phyloP scores from a whole-genome alignment of 2,113 vertebrate species.

The Chlorodrepanis virens region DNA sequence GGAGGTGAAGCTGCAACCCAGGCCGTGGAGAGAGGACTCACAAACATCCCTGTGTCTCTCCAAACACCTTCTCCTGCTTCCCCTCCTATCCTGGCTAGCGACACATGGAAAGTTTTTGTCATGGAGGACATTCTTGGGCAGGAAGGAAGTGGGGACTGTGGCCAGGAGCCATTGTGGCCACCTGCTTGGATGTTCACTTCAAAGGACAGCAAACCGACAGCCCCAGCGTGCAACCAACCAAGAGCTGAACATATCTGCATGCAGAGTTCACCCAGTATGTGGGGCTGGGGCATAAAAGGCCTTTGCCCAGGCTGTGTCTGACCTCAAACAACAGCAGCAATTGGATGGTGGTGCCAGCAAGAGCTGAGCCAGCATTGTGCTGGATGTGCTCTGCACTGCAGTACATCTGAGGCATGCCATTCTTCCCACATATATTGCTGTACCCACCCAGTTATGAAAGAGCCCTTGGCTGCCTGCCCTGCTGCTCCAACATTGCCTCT shows the following conservation, averaged over 20 bases:
- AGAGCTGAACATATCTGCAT: background rate
- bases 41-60: background rate
- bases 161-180: background rate
- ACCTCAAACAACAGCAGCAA: background rate
- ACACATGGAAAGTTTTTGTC: background rate
- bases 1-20: background rate
- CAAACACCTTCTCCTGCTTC: background rate
- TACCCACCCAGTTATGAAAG: conserved; percentile 56
- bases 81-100: background rate
- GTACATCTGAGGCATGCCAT: conserved; percentile 30
- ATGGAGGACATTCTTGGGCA: background rate
- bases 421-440: conserved; percentile 50
- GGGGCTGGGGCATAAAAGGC: background rate
- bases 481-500: conserved; percentile 32
- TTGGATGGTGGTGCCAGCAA: background rate
- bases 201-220: background rate
- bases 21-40: accelerated
- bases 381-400: background rate
- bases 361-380: conserved; percentile 3
- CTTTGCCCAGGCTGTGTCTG: background rate
- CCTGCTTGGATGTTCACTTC: background rate
- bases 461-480: conserved; percentile 42
- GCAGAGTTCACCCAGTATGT: background rate
- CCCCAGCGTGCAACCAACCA: accelerated
- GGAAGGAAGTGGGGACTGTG: background rate